A percentile compares a stretch with the other conserved stretches of the same genome.
phyloP scores from a whole-genome alignment of 2,113 vertebrate species.

The Scatophagus argus region DNA sequence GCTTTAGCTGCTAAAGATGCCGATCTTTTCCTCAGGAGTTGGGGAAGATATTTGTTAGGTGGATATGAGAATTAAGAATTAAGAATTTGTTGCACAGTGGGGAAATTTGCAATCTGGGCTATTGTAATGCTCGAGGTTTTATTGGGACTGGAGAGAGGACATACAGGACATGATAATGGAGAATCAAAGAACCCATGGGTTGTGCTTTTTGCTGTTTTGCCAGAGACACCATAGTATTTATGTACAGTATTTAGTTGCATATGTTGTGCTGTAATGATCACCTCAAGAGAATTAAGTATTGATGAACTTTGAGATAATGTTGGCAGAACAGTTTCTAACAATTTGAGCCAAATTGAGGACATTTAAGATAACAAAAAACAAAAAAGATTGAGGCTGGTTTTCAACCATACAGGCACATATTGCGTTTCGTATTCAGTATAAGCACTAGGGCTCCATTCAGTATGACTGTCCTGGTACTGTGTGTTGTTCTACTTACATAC shows the following conservation, averaged over 20 bases:
- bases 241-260: neutral
- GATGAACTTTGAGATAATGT: neutral
- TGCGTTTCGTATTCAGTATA: neutral
- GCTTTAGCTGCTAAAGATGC: neutral
- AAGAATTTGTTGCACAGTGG: no score
- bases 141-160: no score
- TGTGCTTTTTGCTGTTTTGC: no score
- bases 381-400: neutral
- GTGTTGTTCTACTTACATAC: constrained; percentile 22
- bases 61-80: no score
- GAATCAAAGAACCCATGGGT: no score
- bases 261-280: neutral
- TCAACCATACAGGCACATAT: neutral
- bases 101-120: no score
- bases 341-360: neutral
- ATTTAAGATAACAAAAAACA: neutral
- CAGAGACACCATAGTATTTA: neutral
- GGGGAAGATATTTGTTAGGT: no score
- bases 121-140: no score
- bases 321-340: neutral
- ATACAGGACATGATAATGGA: no score
- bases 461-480: neutral
- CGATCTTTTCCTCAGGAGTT: no score
- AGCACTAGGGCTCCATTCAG: neutral
- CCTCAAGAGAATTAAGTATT: neutral